Evolutionary conservation across 2,113 vertebrate species (phyloP).

Genomic region (Blennius ocellaris): DNA sequence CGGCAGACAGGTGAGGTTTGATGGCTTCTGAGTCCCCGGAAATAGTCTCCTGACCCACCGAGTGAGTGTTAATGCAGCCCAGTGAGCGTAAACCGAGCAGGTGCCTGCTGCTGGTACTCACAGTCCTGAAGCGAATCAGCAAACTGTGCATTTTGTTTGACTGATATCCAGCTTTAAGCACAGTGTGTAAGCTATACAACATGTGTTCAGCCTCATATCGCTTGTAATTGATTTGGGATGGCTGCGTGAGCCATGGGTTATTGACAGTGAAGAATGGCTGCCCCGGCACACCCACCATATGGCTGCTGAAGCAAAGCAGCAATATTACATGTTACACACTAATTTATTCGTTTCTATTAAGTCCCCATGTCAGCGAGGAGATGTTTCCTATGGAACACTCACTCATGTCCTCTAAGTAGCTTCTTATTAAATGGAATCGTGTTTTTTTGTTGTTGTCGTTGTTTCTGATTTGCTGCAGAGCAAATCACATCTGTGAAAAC

Average conservation of each 20-base stretch:
- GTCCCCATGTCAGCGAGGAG: conserved; percentile 19
- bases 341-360: conserved; percentile 40
- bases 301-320: not conserved
- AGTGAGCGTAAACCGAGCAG: conserved; percentile 37
- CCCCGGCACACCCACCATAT: conserved; percentile 1
- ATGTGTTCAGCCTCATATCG: conserved; percentile 29
- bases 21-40: conserved; percentile 41
- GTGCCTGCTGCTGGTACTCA: conserved; percentile 7
- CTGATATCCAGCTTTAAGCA: conserved; percentile 16
- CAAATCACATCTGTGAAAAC: conserved; percentile 35
- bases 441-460: conserved; percentile 11
- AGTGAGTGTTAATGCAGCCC: conserved; percentile 30
- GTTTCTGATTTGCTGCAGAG: conserved; percentile 18
- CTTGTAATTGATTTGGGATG: conserved; percentile 30
- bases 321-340: conserved; percentile 31
- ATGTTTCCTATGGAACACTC: conserved; percentile 36
- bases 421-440: conserved; percentile 34
- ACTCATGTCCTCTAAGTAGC: conserved; percentile 33
- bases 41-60: conserved; percentile 24
- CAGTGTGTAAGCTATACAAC: conserved; percentile 14
- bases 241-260: conserved; percentile 10
- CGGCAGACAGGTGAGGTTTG: conserved; percentile 60
- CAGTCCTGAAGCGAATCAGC: not conserved
- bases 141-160: conserved; percentile 8
- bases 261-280: conserved; percentile 49